Percentiles rank a stretch among this genome's conserved stretches.
Evolutionary conservation across 2,888 invertebrate genomes (phyloP).

Genomic region (Glyphotaelius pellucidus): DNA sequence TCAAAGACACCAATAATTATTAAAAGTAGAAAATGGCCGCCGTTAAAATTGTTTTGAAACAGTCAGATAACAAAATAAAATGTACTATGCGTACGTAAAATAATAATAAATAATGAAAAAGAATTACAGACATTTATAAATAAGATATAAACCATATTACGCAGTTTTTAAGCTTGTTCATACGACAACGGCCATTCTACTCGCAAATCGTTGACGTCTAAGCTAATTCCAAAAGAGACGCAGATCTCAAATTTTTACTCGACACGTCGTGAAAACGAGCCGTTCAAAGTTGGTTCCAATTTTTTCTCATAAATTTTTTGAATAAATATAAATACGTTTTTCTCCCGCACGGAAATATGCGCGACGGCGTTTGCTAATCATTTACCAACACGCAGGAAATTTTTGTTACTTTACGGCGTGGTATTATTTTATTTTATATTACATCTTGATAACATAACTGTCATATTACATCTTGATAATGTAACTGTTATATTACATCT

Average conservation of each 20-base stretch:
- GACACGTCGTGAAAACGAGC: background rate
- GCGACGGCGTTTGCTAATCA: background rate
- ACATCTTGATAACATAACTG: background rate
- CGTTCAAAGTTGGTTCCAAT: conserved; percentile 17
- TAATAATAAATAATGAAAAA: background rate
- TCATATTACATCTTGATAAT: background rate
- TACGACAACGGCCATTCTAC: background rate
- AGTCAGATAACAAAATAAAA: background rate
- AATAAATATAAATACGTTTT: conserved; percentile 20
- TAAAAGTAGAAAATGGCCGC: conserved; percentile 9
- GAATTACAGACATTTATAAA: background rate
- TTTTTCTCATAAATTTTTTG: conserved; percentile 16
- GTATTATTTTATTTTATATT: background rate
- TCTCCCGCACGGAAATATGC: background rate
- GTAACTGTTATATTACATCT: background rate
- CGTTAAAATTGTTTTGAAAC: background rate
- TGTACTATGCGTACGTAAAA: background rate
- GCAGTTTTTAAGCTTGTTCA: background rate
- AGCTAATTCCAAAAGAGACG: background rate
- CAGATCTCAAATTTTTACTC: background rate
- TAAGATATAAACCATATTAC: background rate
- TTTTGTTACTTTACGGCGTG: background rate
- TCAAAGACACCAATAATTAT: conserved; percentile 28
- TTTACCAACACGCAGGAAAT: background rate
- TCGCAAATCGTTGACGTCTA: background rate